Base-by-base conservation (phyloP, 2,888 invertebrate genomes). In the Eristalis tenax region DNA sequence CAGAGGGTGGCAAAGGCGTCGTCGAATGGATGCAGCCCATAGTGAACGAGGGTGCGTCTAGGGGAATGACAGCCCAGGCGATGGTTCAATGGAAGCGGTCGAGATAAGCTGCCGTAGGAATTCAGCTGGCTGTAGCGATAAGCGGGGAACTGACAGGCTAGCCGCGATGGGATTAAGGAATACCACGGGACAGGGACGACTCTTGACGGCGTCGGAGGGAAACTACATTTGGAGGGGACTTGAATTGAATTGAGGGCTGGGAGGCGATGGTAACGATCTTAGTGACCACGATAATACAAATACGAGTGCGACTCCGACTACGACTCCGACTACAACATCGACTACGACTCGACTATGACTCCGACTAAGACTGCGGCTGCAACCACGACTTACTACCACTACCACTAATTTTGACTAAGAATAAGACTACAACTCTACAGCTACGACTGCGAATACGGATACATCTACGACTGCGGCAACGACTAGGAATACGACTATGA, bases 11-110 rank as follows among this genome's bases (percentile, higher is more conserved):
- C 26, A 26, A 15, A 13, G 43, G 23, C 57, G 4, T 32, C 32
- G 32, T 32, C 32, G 8, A 6, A 32, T 32, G 10, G 59, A 15
- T 50, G 50, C 18, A 18, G n/a, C 13, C 59, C 65, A 57, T 57
- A 32, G 32, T 32, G 28, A n/a, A 71, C 71, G 40, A 66, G 40
- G 56, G 43, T 57, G 59, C 22, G 65, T 83, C 61, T 56, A 28
- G 66, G 56, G 32, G 73, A 18, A 18, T 10, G 18, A 18, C n/a
- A 18, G 50, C 18, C 50, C 18, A n/a, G 8, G 50, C 50, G 50
- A 6, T 8, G 38, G 13, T 38, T 38, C 38, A 38, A 4, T 38
- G 38, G 38, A 18, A 50, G 50, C 50, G 50, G 18, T 50, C 18
- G 50, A 50, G 50, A 43, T 43, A 43, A 43, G 32, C 32, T 10